phyloP scores from a whole-genome alignment of 2,113 vertebrate species.

The Gymnocephalus cernua region DNA sequence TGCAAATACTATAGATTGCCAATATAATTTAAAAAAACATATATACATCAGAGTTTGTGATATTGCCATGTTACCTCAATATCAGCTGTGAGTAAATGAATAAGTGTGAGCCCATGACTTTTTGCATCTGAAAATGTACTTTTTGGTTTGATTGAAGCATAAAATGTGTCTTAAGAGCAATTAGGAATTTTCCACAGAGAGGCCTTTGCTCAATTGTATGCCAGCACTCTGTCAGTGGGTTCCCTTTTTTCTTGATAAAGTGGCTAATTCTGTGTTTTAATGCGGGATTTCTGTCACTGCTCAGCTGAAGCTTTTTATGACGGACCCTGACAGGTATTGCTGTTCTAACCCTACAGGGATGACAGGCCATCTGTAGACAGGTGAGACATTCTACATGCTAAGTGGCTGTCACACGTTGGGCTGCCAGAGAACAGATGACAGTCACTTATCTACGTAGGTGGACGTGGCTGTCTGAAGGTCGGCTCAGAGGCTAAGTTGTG shows the following conservation, averaged over 20 bases:
- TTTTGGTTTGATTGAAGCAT: not conserved
- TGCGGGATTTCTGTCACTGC: conserved; percentile 39
- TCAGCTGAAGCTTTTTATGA: conserved; percentile 47
- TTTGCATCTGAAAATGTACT: not conserved
- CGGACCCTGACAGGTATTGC: conserved; percentile 60
- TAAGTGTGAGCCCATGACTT: not conserved
- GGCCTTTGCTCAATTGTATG: not conserved
- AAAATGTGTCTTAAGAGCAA: conserved; percentile 9
- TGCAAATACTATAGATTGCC: not conserved
- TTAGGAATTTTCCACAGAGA: conserved; percentile 18
- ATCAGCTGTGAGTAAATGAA: not conserved
- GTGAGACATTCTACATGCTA: conserved; percentile 57
- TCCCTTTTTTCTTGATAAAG: conserved; percentile 22
- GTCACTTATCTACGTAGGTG: conserved; percentile 50
- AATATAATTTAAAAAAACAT: not conserved
- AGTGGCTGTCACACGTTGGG: conserved; percentile 59
- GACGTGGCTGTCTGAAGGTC: conserved; percentile 35
- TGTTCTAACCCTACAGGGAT: conserved; percentile 52
- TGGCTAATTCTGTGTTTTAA: conserved; percentile 21
- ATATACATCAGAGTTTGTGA: not conserved
- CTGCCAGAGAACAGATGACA: conserved; percentile 46
- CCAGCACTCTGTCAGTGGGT: not conserved
- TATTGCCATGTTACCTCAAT: not conserved
- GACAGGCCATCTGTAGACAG: conserved; percentile 59
- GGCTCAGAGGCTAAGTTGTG: conserved; percentile 31